Percentiles rank a stretch among this genome's conserved stretches.
These are phyloP conservation scores for Limulus polyphemus DNA, from an alignment of 2,888 invertebrate genomes.

Conservation along the genomic window DNA sequence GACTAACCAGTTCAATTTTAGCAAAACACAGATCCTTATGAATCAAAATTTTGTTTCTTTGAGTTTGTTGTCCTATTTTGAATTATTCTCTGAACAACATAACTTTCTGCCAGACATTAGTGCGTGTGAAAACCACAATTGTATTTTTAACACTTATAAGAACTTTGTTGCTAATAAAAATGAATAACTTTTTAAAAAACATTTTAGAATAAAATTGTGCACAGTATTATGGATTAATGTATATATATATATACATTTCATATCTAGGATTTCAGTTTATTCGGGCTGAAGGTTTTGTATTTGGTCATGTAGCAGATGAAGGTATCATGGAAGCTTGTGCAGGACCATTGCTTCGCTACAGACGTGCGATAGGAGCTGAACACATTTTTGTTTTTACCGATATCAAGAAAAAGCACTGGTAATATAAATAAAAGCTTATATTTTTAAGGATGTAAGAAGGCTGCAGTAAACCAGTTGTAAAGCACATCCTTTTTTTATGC, in stretches of 20 bases:
- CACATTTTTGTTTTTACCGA: constrained; percentile 57
- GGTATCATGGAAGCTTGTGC: constrained; percentile 63
- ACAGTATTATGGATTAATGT: not conserved
- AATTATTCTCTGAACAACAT: no score
- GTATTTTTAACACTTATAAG: no score
- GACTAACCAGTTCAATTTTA: no score
- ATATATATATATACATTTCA: not conserved
- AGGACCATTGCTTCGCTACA: constrained; percentile 55
- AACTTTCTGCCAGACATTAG: no score
- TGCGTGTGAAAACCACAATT: no score
- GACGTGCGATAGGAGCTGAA: constrained; percentile 52
- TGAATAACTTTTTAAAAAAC: constrained; percentile 2
- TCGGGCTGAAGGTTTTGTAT: constrained; percentile 64
- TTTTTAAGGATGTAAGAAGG: no score
- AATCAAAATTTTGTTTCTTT: no score
- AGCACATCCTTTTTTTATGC: no score
- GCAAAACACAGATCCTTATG: no score
- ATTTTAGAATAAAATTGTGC: not conserved
- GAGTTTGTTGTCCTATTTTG: no score
- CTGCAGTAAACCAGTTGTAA: no score
- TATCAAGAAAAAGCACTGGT: constrained; percentile 76
- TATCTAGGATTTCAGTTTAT: constrained; percentile 50
- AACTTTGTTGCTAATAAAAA: constrained; percentile 1
- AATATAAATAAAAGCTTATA: constrained; percentile 6
- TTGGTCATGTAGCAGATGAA: constrained; percentile 66